Evolutionary conservation across 1,140 invertebrate genomes (phyloP).

Genomic region (Camponotus vicinus): DNA sequence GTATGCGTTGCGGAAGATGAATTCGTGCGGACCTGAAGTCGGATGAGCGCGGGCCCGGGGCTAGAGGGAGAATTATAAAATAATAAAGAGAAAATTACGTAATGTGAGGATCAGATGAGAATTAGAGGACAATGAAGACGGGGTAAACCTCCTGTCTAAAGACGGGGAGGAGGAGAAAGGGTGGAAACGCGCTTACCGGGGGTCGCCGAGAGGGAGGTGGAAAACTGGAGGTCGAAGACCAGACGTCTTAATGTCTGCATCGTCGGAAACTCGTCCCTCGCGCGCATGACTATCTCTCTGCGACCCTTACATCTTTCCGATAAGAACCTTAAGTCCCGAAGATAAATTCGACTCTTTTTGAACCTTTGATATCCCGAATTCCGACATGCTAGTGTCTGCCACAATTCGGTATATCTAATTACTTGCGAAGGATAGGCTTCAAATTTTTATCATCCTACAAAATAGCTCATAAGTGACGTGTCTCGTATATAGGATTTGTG

Average conservation of each 20-base stretch:
- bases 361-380: slow-evolving; percentile 43
- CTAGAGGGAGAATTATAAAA: slow-evolving; percentile 78
- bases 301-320: slow-evolving; percentile 69
- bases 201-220: slow-evolving; percentile 32
- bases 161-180: background rate
- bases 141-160: slow-evolving; percentile 73
- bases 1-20: slow-evolving; percentile 77
- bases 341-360: slow-evolving; percentile 63
- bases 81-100: slow-evolving; percentile 84
- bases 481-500: slow-evolving; percentile 9
- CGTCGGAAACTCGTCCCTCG: slow-evolving; percentile 75
- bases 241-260: slow-evolving; percentile 84
- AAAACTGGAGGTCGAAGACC: slow-evolving; percentile 81
- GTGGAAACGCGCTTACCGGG: slow-evolving; percentile 26
- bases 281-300: slow-evolving; percentile 72
- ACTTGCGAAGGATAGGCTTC: slow-evolving; percentile 29
- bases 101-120: slow-evolving; percentile 80
- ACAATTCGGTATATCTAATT: slow-evolving; percentile 55
- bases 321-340: slow-evolving; percentile 63
- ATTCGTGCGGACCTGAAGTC: slow-evolving; percentile 68
- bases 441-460: slow-evolving; percentile 36
- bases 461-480: background rate
- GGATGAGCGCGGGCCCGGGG: slow-evolving; percentile 64
- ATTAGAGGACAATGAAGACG: slow-evolving; percentile 79
- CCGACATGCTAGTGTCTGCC: slow-evolving; percentile 27